Evolutionary conservation across 1,140 invertebrate genomes (phyloP).

Genomic region (Drosophila ananassae): DNA sequence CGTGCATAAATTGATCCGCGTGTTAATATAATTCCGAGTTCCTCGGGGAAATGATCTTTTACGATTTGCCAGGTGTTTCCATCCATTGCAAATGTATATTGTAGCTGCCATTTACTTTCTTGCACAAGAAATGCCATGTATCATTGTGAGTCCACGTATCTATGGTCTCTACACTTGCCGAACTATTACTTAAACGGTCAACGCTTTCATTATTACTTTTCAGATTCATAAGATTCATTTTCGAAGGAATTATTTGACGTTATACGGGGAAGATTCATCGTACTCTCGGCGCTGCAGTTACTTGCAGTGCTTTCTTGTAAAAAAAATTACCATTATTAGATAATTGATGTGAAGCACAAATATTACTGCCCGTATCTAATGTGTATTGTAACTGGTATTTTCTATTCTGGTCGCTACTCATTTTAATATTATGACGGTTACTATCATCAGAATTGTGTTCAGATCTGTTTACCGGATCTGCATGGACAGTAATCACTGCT

Average conservation of each 20-base stretch:
- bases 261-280: slow-evolving; percentile 8
- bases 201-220: slow-evolving; percentile 31
- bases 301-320: not conserved
- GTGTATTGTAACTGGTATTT: slow-evolving; percentile 70
- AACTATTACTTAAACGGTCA: slow-evolving; percentile 85
- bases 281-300: not conserved
- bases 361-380: slow-evolving; percentile 60
- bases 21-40: slow-evolving; percentile 89
- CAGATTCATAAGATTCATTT: slow-evolving; percentile 48
- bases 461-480: slow-evolving; percentile 20
- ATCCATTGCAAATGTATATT: slow-evolving; percentile 91
- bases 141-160: slow-evolving; percentile 84
- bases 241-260: slow-evolving; percentile 42
- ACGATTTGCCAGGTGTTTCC: slow-evolving; percentile 91
- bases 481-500: slow-evolving; percentile 86
- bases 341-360: not conserved
- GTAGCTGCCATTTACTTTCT: slow-evolving; percentile 65
- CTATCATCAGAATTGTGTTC: not conserved
- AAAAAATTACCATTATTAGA: slow-evolving; percentile 22
- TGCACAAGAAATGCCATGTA: too few species aligned
- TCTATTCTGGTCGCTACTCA: not conserved
- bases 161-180: slow-evolving; percentile 87
- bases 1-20: slow-evolving; percentile 96
- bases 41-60: slow-evolving; percentile 89
- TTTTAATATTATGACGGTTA: not conserved